Evolutionary conservation across 2,888 invertebrate genomes (phyloP).

Genomic region (Schrankia costaestrigalis): DNA sequence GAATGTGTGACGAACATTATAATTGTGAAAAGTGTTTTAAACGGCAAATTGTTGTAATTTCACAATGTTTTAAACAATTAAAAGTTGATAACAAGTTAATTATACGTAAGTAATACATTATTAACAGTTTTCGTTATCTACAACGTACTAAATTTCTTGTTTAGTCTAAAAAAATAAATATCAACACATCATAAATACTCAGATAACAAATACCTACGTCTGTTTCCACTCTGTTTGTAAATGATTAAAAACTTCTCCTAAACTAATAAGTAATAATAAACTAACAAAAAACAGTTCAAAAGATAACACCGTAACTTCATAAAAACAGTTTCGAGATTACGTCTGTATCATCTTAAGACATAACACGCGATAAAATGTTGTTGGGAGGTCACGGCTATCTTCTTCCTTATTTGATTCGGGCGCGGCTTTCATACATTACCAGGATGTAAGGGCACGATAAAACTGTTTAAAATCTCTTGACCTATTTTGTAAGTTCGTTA

Average conservation of each 20-base stretch:
- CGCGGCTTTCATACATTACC: constrained; percentile 33
- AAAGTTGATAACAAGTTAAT: too few species aligned
- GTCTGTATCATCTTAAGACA: constrained; percentile 32
- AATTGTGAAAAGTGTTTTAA: too few species aligned
- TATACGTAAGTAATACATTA: too few species aligned
- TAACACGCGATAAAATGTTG: constrained; percentile 37
- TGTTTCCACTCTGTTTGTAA: constrained; percentile 7
- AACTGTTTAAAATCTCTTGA: constrained; percentile 14
- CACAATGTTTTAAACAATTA: too few species aligned
- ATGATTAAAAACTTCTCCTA: too few species aligned
- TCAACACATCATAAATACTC: too few species aligned
- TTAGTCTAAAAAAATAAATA: too few species aligned
- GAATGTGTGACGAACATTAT: too few species aligned
- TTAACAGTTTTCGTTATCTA: too few species aligned
- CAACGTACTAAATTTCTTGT: too few species aligned
- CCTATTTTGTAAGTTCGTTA: too few species aligned
- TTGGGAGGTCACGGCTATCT: constrained; percentile 41
- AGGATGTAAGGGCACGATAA: constrained; percentile 31
- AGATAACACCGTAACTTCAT: constrained; percentile 41
- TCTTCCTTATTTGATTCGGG: constrained; percentile 47
- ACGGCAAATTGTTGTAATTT: too few species aligned
- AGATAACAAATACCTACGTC: constrained; percentile 7
- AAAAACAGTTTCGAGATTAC: constrained; percentile 40
- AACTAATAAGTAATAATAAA: constrained; percentile 35
- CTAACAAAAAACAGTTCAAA: constrained; percentile 23